A percentile compares a stretch with the other conserved stretches of the same genome.
phyloP scores from a whole-genome alignment of 1,140 invertebrate species.

The Nylanderia fulva region DNA sequence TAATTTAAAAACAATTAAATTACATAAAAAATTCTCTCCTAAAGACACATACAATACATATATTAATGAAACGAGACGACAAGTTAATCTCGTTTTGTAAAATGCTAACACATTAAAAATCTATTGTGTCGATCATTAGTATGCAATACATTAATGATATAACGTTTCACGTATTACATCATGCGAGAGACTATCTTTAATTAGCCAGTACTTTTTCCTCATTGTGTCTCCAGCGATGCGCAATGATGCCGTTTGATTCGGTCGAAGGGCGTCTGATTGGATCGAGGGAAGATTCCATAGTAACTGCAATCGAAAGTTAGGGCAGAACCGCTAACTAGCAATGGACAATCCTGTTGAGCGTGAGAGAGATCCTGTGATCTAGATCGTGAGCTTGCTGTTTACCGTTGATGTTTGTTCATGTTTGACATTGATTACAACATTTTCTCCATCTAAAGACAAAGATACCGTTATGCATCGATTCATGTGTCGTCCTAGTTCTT shows the following conservation, averaged over 20 bases:
- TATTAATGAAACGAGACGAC: not conserved
- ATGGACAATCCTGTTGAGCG: constrained; percentile 68
- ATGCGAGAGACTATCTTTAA: constrained; percentile 65
- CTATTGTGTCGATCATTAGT: not conserved
- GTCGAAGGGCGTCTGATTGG: constrained; percentile 51
- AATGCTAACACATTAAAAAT: not conserved
- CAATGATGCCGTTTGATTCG: constrained; percentile 43
- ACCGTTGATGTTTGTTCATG: not conserved
- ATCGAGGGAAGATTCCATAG: constrained; percentile 66
- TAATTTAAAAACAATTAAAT: too few relatives aligned
- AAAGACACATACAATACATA: too few relatives aligned
- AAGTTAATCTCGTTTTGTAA: not conserved
- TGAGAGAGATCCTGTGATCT: constrained; percentile 82
- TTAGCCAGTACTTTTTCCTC: constrained; percentile 62
- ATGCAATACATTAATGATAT: not conserved
- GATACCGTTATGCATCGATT: not conserved
- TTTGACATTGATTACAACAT: not conserved
- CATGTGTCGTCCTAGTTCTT: not conserved
- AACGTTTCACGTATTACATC: not conserved
- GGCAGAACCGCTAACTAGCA: constrained; percentile 62
- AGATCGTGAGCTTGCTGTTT: constrained; percentile 53
- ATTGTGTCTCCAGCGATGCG: constrained; percentile 13
- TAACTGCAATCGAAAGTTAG: constrained; percentile 68
- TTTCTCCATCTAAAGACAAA: not conserved
- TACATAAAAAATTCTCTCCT: too few relatives aligned